phyloP scores from a whole-genome alignment of 2,797 vertebrate species.

The Monodelphis domestica region DNA sequence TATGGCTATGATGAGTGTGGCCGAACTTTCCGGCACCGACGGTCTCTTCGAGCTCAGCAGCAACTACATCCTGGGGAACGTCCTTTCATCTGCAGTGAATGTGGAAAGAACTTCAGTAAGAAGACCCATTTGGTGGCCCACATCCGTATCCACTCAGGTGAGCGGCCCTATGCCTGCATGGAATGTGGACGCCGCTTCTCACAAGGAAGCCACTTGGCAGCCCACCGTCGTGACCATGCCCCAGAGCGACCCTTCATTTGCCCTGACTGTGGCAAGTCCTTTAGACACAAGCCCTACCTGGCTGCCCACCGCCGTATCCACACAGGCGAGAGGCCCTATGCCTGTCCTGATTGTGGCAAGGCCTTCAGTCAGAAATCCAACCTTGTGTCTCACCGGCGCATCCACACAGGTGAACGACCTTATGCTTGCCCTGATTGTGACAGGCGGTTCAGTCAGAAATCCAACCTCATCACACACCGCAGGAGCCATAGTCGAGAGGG shows the following conservation, averaged over 20 bases:
- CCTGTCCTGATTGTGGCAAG: constrained; percentile 91
- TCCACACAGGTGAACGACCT: constrained; percentile 90
- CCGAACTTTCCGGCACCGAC: constrained; percentile 70
- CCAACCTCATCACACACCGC: constrained; percentile 91
- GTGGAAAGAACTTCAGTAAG: constrained; percentile 90
- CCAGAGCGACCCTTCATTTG: constrained; percentile 92
- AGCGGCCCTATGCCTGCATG: constrained; percentile 89
- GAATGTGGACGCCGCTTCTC: constrained; percentile 91
- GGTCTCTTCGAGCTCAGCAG: constrained; percentile 85
- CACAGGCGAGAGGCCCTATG: constrained; percentile 90
- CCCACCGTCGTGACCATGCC: constrained; percentile 90
- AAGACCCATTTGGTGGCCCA: constrained; percentile 91
- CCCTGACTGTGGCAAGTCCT: constrained; percentile 91
- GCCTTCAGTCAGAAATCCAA: constrained; percentile 95
- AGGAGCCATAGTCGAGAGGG: constrained; percentile 85
- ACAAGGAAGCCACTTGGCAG: constrained; percentile 89
- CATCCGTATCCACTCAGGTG: constrained; percentile 88
- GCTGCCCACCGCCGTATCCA: constrained; percentile 93
- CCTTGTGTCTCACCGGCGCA: constrained; percentile 90
- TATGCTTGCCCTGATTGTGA: constrained; percentile 90
- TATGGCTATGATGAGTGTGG: constrained; percentile 63
- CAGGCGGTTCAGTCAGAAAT: constrained; percentile 90
- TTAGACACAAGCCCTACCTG: constrained; percentile 92
- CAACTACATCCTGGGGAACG: constrained; percentile 87
- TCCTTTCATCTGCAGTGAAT: constrained; percentile 89